Percentiles rank a stretch among this genome's conserved stretches.
Conservation (phyloP, 2,113 vertebrate species). For the Nycticebus coucang region DNA sequence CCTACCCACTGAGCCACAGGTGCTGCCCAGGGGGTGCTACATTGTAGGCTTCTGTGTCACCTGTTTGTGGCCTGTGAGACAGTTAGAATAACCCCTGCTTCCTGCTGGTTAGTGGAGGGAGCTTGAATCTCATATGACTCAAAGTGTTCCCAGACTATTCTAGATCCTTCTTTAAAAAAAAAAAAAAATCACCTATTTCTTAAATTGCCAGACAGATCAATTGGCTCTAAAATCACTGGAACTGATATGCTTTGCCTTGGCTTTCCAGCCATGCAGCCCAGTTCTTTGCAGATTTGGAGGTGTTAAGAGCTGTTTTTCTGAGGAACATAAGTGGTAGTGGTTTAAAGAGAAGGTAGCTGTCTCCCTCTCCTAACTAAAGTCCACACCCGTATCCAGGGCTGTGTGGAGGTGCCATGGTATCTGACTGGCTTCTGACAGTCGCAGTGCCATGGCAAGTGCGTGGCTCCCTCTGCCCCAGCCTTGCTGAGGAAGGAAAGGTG, state of each 20-base stretch:
- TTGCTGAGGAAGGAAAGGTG: accelerated
- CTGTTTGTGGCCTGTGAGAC: not conserved
- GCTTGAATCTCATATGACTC: not conserved
- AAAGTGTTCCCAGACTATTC: not conserved
- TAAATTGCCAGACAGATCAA: not conserved
- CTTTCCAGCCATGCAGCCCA: not conserved
- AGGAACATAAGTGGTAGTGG: not conserved
- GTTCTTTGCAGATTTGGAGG: not conserved
- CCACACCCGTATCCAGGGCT: not conserved
- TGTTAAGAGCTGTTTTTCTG: not conserved
- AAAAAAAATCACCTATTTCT: not conserved
- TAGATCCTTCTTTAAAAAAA: not conserved
- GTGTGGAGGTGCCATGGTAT: accelerated
- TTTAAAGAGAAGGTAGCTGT: not conserved
- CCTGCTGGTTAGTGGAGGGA: accelerated
- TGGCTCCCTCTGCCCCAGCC: accelerated
- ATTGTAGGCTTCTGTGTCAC: not conserved
- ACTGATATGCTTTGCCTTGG: not conserved
- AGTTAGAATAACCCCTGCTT: not conserved
- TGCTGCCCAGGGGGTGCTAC: too few species aligned
- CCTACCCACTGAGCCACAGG: too few species aligned
- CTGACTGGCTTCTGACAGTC: accelerated
- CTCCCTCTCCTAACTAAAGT: not conserved
- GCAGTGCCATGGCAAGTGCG: accelerated
- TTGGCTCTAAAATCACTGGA: not conserved